Evolutionary conservation across 1,140 invertebrate species (phyloP), one percentile per base, ranked within the genome.

Genomic region (Zeugodacus cucurbitae): DNA sequence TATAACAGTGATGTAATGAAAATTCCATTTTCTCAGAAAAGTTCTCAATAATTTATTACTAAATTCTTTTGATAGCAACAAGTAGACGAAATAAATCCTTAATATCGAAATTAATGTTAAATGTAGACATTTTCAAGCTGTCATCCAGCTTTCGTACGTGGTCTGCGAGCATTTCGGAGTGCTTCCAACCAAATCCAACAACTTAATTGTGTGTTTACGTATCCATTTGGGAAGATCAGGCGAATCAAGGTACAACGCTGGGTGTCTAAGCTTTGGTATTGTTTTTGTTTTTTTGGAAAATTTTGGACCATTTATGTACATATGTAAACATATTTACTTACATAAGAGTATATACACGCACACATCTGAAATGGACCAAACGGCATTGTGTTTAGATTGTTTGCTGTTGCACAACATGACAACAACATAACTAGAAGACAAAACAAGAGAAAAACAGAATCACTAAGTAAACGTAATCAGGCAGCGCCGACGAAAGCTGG

Each of bases 381-480:
- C 17, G 64, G 1, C 34, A 70, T 70, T 70, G 64, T 34, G 64
- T 70, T 70, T 70, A 70, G 64, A 37, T 17, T 70, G 29, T 70
- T 70, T 70, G 64, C 64, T 34, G 29, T 70, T 70, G 64, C 32
- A 70, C 64, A 70, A 70, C 64, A 70, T 37, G 17, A 62, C 58
- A 62, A 62, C 58, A 62, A 57, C 29, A 32, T 26, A 86, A 86
- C 32, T 10, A n/a, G 32, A 87, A 48, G 32, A 37, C 29, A 22
- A 32, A 10, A 67, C 34, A 41, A 44, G 62, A 67, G 7, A 2
- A 64, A 64, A 64, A 59, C 1, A 44, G 11, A 67, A 41, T 48
- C 32, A 37, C n/a, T 87, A 44, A n/a, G 34, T 41, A 87, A 17
- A 87, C 64, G 59, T 87, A 87, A 87, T 87, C 86, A 70, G 32